Percentiles rank a stretch among this genome's conserved stretches.
Evolutionary conservation across 53 echinoderm and acorn worm genomes (phyloP).

Genomic region (Pentamera pediparva): DNA sequence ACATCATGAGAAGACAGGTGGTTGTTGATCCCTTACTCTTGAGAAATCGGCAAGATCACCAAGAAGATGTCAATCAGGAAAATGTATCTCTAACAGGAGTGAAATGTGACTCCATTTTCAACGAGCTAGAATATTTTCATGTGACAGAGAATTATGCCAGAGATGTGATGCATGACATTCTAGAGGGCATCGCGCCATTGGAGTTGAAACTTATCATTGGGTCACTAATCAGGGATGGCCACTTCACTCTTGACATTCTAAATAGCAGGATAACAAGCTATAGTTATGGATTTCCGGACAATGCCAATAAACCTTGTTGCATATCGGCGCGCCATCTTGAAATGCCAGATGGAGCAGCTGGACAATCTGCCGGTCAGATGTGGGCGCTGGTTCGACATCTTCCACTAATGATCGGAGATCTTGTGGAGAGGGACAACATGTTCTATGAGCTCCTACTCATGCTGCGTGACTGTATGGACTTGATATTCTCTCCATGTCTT

Average conservation of each 20-base stretch:
- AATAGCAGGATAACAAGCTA: constrained; percentile 50
- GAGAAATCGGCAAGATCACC: constrained; percentile 42
- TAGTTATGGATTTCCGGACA: constrained; percentile 43
- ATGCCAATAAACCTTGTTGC: constrained; percentile 42
- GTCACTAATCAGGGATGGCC: constrained; percentile 5
- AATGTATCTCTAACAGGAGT: constrained; percentile 33
- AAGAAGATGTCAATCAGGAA: constrained; percentile 32
- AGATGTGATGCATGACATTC: constrained; percentile 50
- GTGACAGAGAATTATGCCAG: constrained; percentile 39
- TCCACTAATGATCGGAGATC: constrained; percentile 37
- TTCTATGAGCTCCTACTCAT: constrained; percentile 39
- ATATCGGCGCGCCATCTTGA: not conserved
- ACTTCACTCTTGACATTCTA: constrained; percentile 24
- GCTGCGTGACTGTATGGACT: constrained; percentile 27
- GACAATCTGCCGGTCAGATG: constrained; percentile 52
- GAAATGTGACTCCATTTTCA: constrained; percentile 27
- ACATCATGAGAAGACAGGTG: constrained; percentile 13
- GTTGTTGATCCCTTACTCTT: constrained; percentile 26
- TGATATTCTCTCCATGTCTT: constrained; percentile 24
- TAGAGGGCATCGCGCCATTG: constrained; percentile 32
- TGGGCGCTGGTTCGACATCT: constrained; percentile 41
- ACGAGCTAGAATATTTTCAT: constrained; percentile 51
- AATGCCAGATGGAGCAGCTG: constrained; percentile 41
- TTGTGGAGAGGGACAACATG: constrained; percentile 31
- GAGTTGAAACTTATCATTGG: constrained; percentile 42